These are phyloP conservation scores for Phrynocephalus guinanensis DNA, from an alignment of 2,797 vertebrate species.

Conservation along the genomic window DNA sequence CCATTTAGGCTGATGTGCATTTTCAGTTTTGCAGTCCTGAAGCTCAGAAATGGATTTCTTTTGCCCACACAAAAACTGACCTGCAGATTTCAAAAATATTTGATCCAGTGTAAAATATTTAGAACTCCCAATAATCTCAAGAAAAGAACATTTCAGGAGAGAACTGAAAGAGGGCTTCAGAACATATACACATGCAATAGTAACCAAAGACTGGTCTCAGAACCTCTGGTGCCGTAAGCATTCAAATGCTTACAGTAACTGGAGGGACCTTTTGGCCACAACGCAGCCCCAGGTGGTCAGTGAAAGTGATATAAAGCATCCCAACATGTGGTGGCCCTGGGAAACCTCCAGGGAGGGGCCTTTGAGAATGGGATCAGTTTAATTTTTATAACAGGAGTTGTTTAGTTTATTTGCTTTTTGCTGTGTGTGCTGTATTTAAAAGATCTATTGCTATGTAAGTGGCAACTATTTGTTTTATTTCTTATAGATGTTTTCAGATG, in stretches of 20 bases:
- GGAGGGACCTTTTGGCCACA: no score
- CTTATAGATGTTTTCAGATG: no score
- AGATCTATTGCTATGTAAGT: no score
- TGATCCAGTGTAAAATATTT: not conserved
- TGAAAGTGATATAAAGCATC: no score
- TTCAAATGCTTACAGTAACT: not conserved
- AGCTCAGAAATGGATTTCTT: conserved; percentile 64
- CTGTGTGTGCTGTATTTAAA: no score
- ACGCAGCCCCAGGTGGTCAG: no score
- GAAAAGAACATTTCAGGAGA: not conserved
- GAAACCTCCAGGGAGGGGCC: no score
- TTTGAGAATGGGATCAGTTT: no score
- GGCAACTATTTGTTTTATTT: no score
- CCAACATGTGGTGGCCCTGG: no score
- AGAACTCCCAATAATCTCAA: conserved; percentile 15
- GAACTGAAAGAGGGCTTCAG: not conserved
- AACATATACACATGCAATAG: not conserved
- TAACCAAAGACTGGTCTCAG: not conserved
- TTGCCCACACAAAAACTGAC: conserved; percentile 86
- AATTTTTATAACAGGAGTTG: no score
- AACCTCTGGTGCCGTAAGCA: not conserved
- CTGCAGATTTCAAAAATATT: conserved; percentile 74
- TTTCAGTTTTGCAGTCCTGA: conserved; percentile 70
- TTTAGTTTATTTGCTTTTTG: no score
- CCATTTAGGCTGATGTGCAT: conserved; percentile 77